Evolutionary conservation across 1,140 invertebrate genomes (phyloP).

Genomic region (Physella acuta): DNA sequence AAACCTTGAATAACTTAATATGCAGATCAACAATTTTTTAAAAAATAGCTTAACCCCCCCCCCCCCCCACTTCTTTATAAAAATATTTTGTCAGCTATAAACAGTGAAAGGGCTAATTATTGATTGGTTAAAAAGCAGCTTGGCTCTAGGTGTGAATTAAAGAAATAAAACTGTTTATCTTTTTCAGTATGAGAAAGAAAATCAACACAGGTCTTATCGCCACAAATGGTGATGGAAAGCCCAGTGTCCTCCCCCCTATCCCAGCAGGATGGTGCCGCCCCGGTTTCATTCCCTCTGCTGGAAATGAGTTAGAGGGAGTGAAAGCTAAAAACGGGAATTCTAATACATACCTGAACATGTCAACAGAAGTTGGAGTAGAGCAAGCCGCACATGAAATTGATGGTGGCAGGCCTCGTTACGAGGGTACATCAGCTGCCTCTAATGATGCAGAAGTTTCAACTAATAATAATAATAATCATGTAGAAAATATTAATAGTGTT

Average conservation of each 20-base stretch:
- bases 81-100: no score
- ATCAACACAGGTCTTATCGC: constrained; percentile 19
- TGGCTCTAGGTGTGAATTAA: no score
- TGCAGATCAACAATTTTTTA: no score
- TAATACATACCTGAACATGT: neutral
- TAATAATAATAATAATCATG: constrained; percentile 6
- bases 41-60: no score
- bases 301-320: constrained; percentile 8
- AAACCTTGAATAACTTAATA: no score
- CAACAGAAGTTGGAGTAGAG: constrained; percentile 5
- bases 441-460: constrained; percentile 4
- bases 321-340: neutral
- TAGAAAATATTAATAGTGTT: neutral
- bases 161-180: no score
- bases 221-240: constrained; percentile 22
- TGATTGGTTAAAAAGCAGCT: no score
- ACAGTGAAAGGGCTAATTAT: no score
- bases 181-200: constrained; percentile 26
- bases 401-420: neutral
- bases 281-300: neutral
- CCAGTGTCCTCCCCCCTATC: constrained; percentile 15
- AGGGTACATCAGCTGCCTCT: neutral
- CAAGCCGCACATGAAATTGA: neutral
- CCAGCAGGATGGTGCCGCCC: constrained; percentile 11
- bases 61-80: no score